Conservation (phyloP, 1,140 invertebrate genomes). For the Brachionus asplanchnoidis region DNA sequence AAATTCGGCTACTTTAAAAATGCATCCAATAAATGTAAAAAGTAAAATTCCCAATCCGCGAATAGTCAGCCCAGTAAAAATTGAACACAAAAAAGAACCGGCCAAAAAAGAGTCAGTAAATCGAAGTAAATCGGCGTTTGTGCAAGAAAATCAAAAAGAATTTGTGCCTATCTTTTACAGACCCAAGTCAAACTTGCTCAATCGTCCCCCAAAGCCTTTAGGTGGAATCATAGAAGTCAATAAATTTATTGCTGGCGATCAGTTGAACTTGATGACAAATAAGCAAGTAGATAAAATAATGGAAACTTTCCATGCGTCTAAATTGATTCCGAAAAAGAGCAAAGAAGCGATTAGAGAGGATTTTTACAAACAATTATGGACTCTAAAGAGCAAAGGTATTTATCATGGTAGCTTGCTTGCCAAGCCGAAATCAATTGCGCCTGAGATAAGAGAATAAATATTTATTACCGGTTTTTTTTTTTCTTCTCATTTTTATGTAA, state of each 20-base stretch:
- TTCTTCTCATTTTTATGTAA: not conserved
- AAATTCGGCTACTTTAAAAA: not conserved
- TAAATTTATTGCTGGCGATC: not conserved
- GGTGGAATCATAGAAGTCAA: not conserved
- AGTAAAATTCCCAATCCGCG: slow-evolving; percentile 8
- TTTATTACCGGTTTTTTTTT: not conserved
- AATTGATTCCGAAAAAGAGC: not conserved
- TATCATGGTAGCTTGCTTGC: slow-evolving; percentile 24
- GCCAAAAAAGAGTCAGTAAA: not conserved
- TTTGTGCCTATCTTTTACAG: not conserved
- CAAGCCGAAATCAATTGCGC: slow-evolving; percentile 15
- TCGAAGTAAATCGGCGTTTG: slow-evolving; percentile 1
- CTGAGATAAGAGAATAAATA: slow-evolving; percentile 34
- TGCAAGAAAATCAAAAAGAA: not conserved
- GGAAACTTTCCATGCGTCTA: not conserved
- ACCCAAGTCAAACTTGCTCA: not conserved
- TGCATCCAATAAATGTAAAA: slow-evolving; percentile 21
- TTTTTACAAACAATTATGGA: slow-evolving; percentile 27
- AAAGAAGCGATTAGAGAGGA: not conserved
- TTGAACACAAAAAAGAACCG: not conserved
- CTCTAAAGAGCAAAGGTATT: not conserved
- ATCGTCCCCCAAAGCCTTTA: not conserved
- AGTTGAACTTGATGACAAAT: slow-evolving; percentile 1
- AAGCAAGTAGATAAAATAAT: slow-evolving; percentile 16
- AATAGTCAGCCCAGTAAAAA: not conserved